These are phyloP conservation scores for Cheilosia impressa DNA, from an alignment of 2,888 invertebrate species.

Conservation along the genomic window DNA sequence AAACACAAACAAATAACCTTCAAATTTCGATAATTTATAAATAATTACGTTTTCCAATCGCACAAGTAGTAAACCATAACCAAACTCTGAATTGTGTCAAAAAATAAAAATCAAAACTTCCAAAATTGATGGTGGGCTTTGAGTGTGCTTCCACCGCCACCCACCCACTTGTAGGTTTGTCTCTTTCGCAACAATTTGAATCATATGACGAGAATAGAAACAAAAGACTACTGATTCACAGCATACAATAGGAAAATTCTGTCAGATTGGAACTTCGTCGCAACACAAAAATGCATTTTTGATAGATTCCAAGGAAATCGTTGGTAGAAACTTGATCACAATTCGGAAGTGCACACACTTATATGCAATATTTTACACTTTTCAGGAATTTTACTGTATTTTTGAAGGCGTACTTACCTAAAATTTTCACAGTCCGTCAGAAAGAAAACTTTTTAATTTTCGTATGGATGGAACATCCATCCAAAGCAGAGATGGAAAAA, in stretches of 20 bases:
- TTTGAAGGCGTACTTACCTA: constrained; percentile 77
- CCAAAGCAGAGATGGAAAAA: constrained; percentile 72
- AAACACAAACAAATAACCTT: constrained; percentile 23
- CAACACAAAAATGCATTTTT: constrained; percentile 70
- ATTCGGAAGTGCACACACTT: constrained; percentile 8
- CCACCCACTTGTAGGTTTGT: constrained; percentile 73
- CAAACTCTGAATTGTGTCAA: constrained; percentile 53
- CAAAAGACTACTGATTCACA: constrained; percentile 77
- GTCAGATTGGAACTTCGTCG: constrained; percentile 78
- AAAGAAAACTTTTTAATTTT: constrained; percentile 76
- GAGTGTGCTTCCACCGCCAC: constrained; percentile 69
- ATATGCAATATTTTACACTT: constrained; percentile 20
- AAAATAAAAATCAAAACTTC: constrained; percentile 69
- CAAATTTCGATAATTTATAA: constrained; percentile 13
- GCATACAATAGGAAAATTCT: constrained; percentile 59
- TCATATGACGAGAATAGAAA: constrained; percentile 83
- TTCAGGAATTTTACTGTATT: constrained; percentile 24
- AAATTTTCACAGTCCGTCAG: constrained; percentile 77
- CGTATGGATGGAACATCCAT: constrained; percentile 77
- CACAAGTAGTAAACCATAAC: constrained; percentile 48
- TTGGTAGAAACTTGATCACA: constrained; percentile 11
- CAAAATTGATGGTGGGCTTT: constrained; percentile 66
- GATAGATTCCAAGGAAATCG: neutral
- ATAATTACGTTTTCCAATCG: constrained; percentile 21
- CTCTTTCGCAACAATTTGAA: constrained; percentile 79